A percentile compares a stretch with the other conserved stretches of the same genome.
Evolutionary conservation across 37 sponge, comb jelly and placozoan species (phyloP).

Genomic region (Crambe crambe): DNA sequence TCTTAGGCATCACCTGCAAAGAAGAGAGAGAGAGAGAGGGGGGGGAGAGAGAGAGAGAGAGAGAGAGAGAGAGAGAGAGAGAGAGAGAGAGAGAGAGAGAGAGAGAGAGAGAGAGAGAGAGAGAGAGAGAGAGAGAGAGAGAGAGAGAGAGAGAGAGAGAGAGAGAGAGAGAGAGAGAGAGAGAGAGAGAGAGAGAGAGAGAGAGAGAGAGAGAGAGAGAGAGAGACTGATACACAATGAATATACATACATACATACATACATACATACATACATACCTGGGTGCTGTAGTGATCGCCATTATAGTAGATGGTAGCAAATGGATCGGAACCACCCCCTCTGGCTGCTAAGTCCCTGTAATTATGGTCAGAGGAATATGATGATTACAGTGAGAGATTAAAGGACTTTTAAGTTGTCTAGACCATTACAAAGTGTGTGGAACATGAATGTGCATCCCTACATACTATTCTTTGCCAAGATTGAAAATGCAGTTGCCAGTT

Average conservation of each 20-base stretch:
- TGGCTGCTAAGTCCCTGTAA: conserved; percentile 81
- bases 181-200: no score
- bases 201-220: no score
- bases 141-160: no score
- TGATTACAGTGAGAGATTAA: neutral
- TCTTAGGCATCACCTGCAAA: conserved; percentile 67
- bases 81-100: neutral
- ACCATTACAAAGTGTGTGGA: no score
- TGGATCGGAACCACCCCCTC: conserved; percentile 71
- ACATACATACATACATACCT: conserved; percentile 33
- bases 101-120: conserved; percentile 3
- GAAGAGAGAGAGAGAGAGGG: neutral
- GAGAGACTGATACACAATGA: no score
- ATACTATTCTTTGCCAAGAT: no score
- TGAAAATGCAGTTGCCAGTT: no score
- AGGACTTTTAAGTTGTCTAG: no score
- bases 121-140: no score
- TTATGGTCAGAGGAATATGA: neutral
- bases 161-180: no score
- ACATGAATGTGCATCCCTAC: no score
- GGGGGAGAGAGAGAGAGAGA: neutral
- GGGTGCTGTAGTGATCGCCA: conserved; percentile 52
- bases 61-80: conserved; percentile 3
- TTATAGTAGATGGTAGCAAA: conserved; percentile 56
- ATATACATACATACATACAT: no score